These are phyloP conservation scores for Okapia johnstoni DNA, from an alignment of 2,113 vertebrate genomes.

Conservation along the genomic window DNA sequence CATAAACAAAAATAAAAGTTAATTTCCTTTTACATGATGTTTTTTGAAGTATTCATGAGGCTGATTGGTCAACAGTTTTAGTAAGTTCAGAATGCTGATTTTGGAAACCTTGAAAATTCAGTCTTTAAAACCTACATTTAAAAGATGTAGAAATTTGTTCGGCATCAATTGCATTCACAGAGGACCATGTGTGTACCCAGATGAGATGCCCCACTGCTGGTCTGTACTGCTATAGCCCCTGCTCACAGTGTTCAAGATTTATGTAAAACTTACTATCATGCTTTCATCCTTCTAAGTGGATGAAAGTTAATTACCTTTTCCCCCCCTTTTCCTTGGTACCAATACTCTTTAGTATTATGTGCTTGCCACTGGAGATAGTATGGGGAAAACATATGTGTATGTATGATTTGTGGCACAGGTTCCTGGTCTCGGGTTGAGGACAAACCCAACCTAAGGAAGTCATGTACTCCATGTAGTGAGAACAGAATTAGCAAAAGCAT, in stretches of 20 bases:
- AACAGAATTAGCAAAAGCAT: neutral
- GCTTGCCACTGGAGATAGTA: neutral
- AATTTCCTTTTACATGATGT: neutral
- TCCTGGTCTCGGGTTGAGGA: neutral
- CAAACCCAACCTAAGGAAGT: neutral
- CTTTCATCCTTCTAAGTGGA: neutral
- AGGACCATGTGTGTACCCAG: neutral
- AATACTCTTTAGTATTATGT: neutral
- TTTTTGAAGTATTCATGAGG: neutral
- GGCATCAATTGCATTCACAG: neutral
- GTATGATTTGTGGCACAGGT: neutral
- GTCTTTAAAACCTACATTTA: neutral
- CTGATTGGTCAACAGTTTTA: neutral
- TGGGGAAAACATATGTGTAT: neutral
- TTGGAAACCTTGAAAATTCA: neutral
- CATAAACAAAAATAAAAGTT: neutral
- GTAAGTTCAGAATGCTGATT: neutral
- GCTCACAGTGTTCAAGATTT: neutral
- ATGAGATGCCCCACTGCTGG: neutral
- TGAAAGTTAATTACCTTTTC: neutral
- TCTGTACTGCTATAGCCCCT: fast-evolving
- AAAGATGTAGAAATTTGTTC: neutral
- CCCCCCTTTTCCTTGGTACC: neutral
- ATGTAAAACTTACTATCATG: neutral
- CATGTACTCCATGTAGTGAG: neutral